These are phyloP conservation scores for Sylvilagus floridanus DNA, from an alignment of 2,797 vertebrate genomes.

Conservation along the genomic window DNA sequence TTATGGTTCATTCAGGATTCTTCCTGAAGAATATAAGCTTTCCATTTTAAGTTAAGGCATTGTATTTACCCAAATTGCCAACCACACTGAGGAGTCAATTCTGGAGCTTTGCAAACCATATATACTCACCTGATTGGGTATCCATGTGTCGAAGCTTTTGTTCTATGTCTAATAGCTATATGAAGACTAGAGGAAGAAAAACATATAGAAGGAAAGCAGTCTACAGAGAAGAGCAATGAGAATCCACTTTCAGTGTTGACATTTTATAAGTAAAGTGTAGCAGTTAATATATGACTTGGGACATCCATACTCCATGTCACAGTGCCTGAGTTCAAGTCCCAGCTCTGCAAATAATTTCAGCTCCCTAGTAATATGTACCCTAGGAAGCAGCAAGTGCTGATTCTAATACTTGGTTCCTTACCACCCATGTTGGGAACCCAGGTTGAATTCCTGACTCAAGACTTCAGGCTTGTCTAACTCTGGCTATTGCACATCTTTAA, in stretches of 20 bases:
- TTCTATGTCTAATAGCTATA: not conserved
- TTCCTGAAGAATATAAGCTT: not conserved
- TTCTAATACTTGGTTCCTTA: no score
- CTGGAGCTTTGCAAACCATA: not conserved
- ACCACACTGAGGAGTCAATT: not conserved
- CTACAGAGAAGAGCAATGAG: not conserved
- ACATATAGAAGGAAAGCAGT: not conserved
- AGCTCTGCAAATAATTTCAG: no score
- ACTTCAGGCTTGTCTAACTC: no score
- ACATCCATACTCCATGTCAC: no score
- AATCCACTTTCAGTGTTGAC: not conserved
- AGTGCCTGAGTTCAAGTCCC: no score
- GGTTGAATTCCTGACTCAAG: no score
- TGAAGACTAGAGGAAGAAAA: not conserved
- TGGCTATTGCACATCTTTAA: no score
- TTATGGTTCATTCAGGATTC: not conserved
- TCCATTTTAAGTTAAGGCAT: not conserved
- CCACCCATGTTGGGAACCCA: no score
- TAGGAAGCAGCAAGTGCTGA: no score
- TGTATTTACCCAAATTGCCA: not conserved
- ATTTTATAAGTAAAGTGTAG: not conserved
- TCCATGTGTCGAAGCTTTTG: not conserved
- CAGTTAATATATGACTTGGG: no score
- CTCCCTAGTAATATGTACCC: no score
- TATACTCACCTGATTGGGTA: not conserved